Conservation (phyloP, 2,888 invertebrate species). For the Rhamnusium bicolor region DNA sequence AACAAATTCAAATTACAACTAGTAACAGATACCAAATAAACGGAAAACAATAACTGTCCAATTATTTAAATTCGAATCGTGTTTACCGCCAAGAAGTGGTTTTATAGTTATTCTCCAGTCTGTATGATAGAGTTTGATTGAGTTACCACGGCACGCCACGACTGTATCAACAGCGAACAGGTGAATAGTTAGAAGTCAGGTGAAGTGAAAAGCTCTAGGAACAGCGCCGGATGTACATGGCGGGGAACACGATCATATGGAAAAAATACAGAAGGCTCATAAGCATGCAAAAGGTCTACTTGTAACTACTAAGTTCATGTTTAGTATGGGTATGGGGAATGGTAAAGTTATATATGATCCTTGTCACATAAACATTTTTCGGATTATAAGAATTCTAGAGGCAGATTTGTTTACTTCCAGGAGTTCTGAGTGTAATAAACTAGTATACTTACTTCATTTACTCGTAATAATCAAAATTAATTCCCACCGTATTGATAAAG, state of each 20-base stretch:
- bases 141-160: slow-evolving; percentile 51
- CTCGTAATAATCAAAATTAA: too few species aligned
- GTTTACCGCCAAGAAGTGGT: slow-evolving; percentile 16
- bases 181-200: slow-evolving; percentile 62
- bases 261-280: slow-evolving; percentile 29
- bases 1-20: not conserved
- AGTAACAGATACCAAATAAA: not conserved
- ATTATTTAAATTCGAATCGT: slow-evolving; percentile 22
- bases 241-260: slow-evolving; percentile 39
- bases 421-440: not conserved
- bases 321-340: not conserved
- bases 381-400: not conserved
- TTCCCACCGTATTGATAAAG: too few species aligned
- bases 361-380: not conserved
- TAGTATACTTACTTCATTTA: not conserved
- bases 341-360: not conserved
- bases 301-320: not conserved
- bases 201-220: slow-evolving; percentile 54
- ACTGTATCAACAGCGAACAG: slow-evolving; percentile 55
- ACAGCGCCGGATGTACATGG: slow-evolving; percentile 55
- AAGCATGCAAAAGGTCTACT: slow-evolving; percentile 9
- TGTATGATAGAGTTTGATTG: slow-evolving; percentile 32
- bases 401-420: not conserved
- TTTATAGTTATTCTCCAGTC: not conserved
- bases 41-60: slow-evolving; percentile 27